These are phyloP conservation scores for Chromis chromis DNA, from an alignment of 2,797 vertebrate genomes.

Conservation along the genomic window DNA sequence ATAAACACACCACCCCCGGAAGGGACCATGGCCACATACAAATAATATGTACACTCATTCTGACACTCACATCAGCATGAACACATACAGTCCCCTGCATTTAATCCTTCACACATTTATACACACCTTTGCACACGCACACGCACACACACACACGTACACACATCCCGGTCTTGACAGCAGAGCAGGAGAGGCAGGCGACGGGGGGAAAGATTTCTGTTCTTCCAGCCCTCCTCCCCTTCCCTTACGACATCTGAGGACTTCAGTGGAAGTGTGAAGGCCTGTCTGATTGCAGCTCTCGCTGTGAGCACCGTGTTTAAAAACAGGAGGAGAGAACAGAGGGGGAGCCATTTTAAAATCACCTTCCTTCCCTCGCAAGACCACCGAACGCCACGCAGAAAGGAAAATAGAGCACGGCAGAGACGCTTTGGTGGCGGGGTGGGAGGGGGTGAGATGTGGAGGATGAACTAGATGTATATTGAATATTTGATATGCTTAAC, in stretches of 20 bases:
- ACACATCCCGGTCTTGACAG: conserved; percentile 44
- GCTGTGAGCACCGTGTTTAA: conserved; percentile 60
- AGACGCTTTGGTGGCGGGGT: neutral
- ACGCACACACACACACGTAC: neutral
- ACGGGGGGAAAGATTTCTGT: conserved; percentile 38
- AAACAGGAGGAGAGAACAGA: conserved; percentile 56
- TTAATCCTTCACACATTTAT: conserved; percentile 29
- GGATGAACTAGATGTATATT: conserved; percentile 38
- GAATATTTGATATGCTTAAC: conserved; percentile 62
- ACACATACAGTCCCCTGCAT: conserved; percentile 2
- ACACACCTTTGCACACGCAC: neutral
- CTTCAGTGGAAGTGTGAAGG: conserved; percentile 57
- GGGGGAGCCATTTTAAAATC: conserved; percentile 62
- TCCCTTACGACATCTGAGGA: conserved; percentile 47
- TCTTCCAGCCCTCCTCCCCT: conserved; percentile 32
- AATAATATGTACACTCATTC: conserved; percentile 2
- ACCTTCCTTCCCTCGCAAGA: conserved; percentile 36
- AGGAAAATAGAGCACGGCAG: conserved; percentile 24
- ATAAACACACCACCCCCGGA: conserved; percentile 18
- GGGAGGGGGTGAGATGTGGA: conserved; percentile 2
- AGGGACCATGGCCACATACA: conserved; percentile 4
- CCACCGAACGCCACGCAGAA: conserved; percentile 10
- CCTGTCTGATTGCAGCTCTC: conserved; percentile 63
- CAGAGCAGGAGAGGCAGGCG: conserved; percentile 35
- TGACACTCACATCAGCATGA: conserved; percentile 15